A percentile compares a stretch with the other conserved stretches of the same genome.
Conservation (phyloP, 92 coral and sea anemone species). For the Diadumene lineata region DNA sequence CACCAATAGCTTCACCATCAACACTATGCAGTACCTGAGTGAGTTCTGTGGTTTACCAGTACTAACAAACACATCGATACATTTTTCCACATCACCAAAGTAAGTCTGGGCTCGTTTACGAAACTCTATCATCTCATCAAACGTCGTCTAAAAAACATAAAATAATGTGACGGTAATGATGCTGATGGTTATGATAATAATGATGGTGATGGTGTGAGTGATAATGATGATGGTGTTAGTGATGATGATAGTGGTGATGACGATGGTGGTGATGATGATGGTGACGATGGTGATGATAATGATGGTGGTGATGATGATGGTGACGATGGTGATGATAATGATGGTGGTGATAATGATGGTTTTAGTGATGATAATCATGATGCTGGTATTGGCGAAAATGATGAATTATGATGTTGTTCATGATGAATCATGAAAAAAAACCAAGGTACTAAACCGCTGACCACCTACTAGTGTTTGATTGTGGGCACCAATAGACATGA, state of each 20-base stretch:
- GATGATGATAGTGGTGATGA: background rate
- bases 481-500: constrained; percentile 61
- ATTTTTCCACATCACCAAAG: constrained; percentile 88
- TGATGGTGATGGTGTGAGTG: background rate
- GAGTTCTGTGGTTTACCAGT: constrained; percentile 81
- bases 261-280: background rate
- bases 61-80: constrained; percentile 67
- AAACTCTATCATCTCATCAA: constrained; percentile 76
- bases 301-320: background rate
- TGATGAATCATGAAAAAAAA: too few relatives aligned
- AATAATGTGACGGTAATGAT: background rate
- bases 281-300: background rate
- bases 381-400: too few relatives aligned
- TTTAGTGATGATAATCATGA: background rate
- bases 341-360: background rate
- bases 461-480: constrained; percentile 69
- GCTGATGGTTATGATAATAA: background rate
- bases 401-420: too few relatives aligned
- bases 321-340: background rate
- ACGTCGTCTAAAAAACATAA: constrained; percentile 47
- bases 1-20: too few relatives aligned
- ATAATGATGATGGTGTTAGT: background rate
- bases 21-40: constrained; percentile 56
- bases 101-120: constrained; percentile 74
- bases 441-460: background rate